Base-by-base conservation (phyloP, 2,113 vertebrate species). In the Cephalopterus ornatus region DNA sequence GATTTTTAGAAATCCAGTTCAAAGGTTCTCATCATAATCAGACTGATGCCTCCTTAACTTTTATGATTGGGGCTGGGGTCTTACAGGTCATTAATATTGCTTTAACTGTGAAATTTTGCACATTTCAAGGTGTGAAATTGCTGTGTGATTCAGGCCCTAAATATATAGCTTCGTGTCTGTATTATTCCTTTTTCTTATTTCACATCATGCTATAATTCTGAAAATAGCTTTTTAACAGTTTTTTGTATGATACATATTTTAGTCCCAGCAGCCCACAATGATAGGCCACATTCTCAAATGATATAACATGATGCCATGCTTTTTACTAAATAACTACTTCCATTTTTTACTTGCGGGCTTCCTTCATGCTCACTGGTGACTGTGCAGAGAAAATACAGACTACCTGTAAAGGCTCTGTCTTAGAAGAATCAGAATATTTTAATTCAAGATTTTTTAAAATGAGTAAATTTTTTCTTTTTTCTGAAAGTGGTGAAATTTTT, bases 241-340 rank as follows among this genome's bases (percentile, higher is more conserved):
- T 97, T 96, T 89, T 92, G 93, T 98, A 96, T 95, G 95, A 79
- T 96, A 91, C 88, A 50, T 97, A 97, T 97, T 97, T 97, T 93
- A 89, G 89, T 95, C 58, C 63, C 89, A 95, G 89, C 71, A 97
- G 88, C 87, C 97, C 91, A 96, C 95, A 95, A 87, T 96, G 96
- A 97, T 88, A 97, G 98, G 96, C 97, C 96, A 66, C 79, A 85
- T 97, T 98, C 93, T 95, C 88, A 96, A 97, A 97, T 97, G 96
- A 96, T 97, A 97, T 97, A 97, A 98, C 95, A 97, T 90, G 97
- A 97, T 98, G 97, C 98, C 93, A 97, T 58, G 77, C 73, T 97
- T 89, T 96, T 92, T 93, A 94, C 93, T 97, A 96, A 96, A 95
- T 98, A 97, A 96, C 97, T 95, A 88, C 93, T 97, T 96, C 93